Evolutionary conservation across 2,888 invertebrate genomes (phyloP), one percentile per base, ranked within the genome.

Genomic region (Phorcus lineatus): DNA sequence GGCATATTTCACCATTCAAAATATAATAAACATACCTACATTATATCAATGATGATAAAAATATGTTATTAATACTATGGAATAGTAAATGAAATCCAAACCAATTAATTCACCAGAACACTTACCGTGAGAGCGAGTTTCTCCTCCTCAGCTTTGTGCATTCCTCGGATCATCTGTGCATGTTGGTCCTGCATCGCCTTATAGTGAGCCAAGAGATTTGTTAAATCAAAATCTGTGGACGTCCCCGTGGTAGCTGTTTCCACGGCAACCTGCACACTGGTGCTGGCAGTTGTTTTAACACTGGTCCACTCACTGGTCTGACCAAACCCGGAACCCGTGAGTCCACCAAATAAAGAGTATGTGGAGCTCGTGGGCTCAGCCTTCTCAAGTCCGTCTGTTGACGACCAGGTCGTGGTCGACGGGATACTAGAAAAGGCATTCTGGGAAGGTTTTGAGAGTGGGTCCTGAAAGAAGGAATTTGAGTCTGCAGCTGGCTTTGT

Each of bases 161-260:
- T 22, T 0, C 31, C 40, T 6, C 11, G 17, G 24, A 40, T 2
- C 22, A 76, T 76, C 22, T 40, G 67, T 0, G 0, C 6, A n/a
- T 80, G 77, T 47, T 77, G 40, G 16, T 74, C 57, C 11, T 28
- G 9, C 67, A 79, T 24, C 17, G 57, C 28, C 22, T n/a, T 40
- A 17, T 17, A 24, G 36, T 70, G 36, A 6, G 9, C 47, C 40
- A 75, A 16, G 11, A 70, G 47, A n/a, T 16, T 55, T 13, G 13
- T 52, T 4, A 74, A 22, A 24, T 66, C 54, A 36, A 81, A 17
- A 9, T 79, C 79, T 24, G 79, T 82, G 55, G 53, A 75, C 24
- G 52, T 66, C 17, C 19, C 70, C 28, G 31, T 77, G 7, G 74
- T 54, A 36, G n/a, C 28, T 13, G 36, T 62, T 9, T 47, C n/a